Conservation (phyloP, 2,113 vertebrate genomes). For the Rhinolophus sinicus region DNA sequence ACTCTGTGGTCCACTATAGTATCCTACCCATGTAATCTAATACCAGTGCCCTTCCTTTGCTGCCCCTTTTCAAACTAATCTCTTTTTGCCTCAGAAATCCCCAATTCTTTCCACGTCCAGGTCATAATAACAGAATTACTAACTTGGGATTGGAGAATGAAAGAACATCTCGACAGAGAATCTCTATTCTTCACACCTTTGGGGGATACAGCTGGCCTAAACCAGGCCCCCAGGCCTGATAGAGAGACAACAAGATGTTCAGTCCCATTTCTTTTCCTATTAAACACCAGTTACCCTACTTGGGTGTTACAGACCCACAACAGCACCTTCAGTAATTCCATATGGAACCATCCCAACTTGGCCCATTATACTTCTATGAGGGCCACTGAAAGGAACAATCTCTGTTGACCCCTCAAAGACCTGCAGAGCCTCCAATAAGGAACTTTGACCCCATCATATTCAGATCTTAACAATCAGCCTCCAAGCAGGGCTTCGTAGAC, state of each 20-base stretch:
- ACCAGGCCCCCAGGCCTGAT: neutral
- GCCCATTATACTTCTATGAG: neutral
- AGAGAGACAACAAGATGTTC: neutral
- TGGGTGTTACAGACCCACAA: neutral
- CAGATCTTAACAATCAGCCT: neutral
- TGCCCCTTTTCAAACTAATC: neutral
- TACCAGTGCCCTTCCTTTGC: neutral
- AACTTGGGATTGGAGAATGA: neutral
- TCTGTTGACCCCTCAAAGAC: neutral
- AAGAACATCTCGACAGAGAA: neutral
- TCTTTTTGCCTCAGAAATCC: neutral
- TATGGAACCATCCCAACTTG: neutral
- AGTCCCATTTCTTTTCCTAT: neutral
- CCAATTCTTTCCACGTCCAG: neutral
- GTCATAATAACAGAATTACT: neutral
- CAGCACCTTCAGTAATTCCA: neutral
- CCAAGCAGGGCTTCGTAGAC: neutral
- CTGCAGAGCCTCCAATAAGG: neutral
- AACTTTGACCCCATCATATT: neutral
- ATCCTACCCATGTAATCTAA: slow-evolving; percentile 89
- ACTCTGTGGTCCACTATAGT: slow-evolving; percentile 93
- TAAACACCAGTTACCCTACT: neutral
- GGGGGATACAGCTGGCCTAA: neutral
- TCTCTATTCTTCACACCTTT: neutral
- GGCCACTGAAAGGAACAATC: neutral